Evolutionary conservation across 2,888 invertebrate species (phyloP).

Genomic region (Norana najaformis): DNA sequence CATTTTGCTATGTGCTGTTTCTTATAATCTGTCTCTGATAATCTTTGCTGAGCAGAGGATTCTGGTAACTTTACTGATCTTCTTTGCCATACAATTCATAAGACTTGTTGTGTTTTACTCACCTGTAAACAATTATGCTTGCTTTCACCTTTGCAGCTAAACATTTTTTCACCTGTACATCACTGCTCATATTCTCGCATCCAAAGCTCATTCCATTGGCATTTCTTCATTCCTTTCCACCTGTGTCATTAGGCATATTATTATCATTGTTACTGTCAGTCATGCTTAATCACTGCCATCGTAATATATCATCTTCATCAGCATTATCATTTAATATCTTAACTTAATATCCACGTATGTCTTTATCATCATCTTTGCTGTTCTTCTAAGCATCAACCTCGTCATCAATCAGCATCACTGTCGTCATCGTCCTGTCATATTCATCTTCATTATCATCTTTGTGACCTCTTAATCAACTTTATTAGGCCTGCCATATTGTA

Average conservation of each 20-base stretch:
- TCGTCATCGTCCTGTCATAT: too few species aligned
- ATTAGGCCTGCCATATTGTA: too few species aligned
- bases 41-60: background rate
- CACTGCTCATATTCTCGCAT: constrained; percentile 4
- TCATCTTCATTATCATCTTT: too few species aligned
- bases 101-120: background rate
- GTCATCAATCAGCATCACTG: too few species aligned
- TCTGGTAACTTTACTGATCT: background rate
- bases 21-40: background rate
- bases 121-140: background rate
- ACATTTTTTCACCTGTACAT: background rate
- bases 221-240: background rate
- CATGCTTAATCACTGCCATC: background rate
- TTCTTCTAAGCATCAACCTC: background rate
- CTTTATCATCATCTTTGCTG: background rate
- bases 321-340: too few species aligned
- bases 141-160: background rate
- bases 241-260: background rate
- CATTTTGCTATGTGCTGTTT: background rate
- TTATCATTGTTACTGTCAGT: background rate
- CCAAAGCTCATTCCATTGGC: background rate
- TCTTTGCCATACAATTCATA: background rate
- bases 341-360: background rate
- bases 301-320: background rate
- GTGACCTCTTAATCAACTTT: too few species aligned